phyloP scores from a whole-genome alignment of 2,888 invertebrate species.

The Campoplex nolae region DNA sequence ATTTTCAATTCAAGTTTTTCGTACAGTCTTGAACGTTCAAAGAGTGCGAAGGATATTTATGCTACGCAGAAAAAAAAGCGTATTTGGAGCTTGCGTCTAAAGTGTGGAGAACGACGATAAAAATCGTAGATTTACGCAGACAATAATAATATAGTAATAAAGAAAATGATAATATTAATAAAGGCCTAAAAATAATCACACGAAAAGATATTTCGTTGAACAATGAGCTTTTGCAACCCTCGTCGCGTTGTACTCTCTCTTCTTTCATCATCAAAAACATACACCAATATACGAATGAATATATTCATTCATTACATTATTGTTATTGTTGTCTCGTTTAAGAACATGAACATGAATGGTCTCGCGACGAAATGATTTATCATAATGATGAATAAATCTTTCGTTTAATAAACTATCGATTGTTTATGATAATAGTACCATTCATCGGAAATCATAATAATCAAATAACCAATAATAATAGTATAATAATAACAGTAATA shows the following conservation, averaged over 20 bases:
- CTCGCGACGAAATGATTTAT: constrained; percentile 46
- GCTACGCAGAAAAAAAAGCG: constrained; percentile 6
- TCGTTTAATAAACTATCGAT: constrained; percentile 12
- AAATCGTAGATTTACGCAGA: constrained; percentile 19
- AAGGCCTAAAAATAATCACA: constrained; percentile 29
- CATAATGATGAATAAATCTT: constrained; percentile 30
- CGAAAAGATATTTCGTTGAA: constrained; percentile 43
- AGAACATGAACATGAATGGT: constrained; percentile 47
- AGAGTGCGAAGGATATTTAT: constrained; percentile 42
- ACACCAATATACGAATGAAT: constrained; percentile 54
- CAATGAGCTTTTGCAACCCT: constrained; percentile 25
- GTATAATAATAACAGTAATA: constrained; percentile 59
- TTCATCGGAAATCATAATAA: constrained; percentile 47
- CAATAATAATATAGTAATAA: constrained; percentile 34
- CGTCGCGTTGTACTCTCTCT: constrained; percentile 40
- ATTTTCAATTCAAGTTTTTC: not conserved
- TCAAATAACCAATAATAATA: constrained; percentile 32
- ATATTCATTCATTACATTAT: constrained; percentile 28
- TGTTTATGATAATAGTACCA: constrained; percentile 58
- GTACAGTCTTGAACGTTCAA: not conserved
- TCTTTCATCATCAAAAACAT: constrained; percentile 28
- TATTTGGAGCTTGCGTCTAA: not conserved
- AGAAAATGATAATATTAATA: constrained; percentile 24
- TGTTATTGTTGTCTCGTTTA: not conserved
- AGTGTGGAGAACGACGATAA: constrained; percentile 28